Base-by-base conservation (phyloP, 2,888 invertebrate species). In the Drosophila tripunctata region DNA sequence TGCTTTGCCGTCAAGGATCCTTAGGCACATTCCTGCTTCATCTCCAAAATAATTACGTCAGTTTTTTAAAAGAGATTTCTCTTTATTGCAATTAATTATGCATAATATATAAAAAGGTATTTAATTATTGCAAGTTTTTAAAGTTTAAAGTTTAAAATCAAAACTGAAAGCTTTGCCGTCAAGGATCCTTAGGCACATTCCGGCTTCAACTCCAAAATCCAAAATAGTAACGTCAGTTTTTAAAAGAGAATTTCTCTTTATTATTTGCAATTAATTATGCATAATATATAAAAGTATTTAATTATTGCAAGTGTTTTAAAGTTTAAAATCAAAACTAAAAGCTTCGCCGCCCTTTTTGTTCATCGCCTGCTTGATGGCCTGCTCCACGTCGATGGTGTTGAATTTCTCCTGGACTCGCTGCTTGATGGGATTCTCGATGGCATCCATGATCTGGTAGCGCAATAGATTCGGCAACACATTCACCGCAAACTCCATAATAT, bases 391-490 rank as follows among this genome's bases (percentile, higher is more conserved):
- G 17, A 96, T 92, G 80, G 93, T 94, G 87, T 96, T 93, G 36
- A 96, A 91, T 43, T 91, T 90, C 79, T 95, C 95, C 76, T 94
- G 94, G 3, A 96, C 92, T 64, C 94, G 94, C 75, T 94, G 93
- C 88, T 94, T 95, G 2, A 96, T 91, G 0, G 96, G 96, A 31
- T 94, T 94, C 91, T 97, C 96, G 33, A 97, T 89, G 0, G 96
- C 96, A 86, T 96, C 96, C 94, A 96, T 95, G 63, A 97, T 96
- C 91, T 97, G 96, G 89, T 96, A 96, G 54, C 97, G 93, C 65
- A 98, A 92, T 41, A 97, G 92, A 92, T 98, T 97, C 0, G 97
- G 97, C 48, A 97, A 87, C 43, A 97, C 92, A 89, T 97, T 98
- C 0, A 97, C 93, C 3, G 93, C 93, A 60, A 96, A 94, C 91